Evolutionary conservation across 2,113 vertebrate species (phyloP).

Genomic region (Climacteris rufus): DNA sequence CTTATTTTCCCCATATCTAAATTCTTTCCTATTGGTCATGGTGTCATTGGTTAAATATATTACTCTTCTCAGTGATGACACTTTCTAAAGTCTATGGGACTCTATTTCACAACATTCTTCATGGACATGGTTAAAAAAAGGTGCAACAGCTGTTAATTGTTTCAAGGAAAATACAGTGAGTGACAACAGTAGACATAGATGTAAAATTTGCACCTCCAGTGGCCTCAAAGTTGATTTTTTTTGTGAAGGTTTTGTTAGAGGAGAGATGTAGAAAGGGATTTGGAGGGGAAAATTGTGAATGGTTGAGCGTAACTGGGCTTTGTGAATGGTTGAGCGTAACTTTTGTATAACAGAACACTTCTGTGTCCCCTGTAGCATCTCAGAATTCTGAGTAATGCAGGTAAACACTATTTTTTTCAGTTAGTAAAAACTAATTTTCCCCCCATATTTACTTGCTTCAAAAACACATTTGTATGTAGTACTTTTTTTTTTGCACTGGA

Average conservation of each 20-base stretch:
- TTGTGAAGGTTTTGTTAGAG: background rate
- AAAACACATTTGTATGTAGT: background rate
- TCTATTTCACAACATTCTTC: background rate
- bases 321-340: background rate
- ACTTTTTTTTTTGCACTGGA: background rate
- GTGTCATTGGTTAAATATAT: background rate
- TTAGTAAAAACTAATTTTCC: background rate
- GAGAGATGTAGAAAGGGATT: background rate
- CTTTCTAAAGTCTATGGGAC: background rate
- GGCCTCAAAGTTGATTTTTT: background rate
- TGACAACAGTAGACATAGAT: background rate
- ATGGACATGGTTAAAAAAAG: accelerated
- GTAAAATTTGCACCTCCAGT: background rate
- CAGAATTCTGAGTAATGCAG: background rate
- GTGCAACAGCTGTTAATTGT: too few relatives aligned
- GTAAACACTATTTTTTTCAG: too few relatives aligned
- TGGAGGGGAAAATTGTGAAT: background rate
- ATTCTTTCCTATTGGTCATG: background rate
- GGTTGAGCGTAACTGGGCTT: accelerated
- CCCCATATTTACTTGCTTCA: background rate
- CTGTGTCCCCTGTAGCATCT: background rate
- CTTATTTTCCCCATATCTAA: background rate
- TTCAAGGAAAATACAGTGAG: background rate
- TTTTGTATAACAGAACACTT: background rate
- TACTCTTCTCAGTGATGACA: background rate